Conservation (phyloP, 2,113 vertebrate species). For the Ochotona princeps region DNA sequence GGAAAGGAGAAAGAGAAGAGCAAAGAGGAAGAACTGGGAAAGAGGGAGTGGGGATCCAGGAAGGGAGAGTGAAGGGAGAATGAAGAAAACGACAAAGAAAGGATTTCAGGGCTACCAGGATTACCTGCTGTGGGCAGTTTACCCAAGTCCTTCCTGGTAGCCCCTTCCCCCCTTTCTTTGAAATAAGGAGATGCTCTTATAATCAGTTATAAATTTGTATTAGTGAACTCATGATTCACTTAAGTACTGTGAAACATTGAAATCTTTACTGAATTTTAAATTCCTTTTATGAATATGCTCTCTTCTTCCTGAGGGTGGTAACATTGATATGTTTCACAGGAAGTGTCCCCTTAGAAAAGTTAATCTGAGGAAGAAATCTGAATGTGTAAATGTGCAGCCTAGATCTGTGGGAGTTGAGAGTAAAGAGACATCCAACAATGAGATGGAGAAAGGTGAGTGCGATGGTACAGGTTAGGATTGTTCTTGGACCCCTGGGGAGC, state of each 20-base stretch:
- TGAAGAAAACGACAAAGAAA: neutral
- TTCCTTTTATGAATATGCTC: no score
- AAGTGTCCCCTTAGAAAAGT: neutral
- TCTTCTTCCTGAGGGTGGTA: neutral
- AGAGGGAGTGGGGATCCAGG: no score
- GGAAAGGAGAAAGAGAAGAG: no score
- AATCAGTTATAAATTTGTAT: neutral
- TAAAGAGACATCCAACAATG: slow-evolving; percentile 22
- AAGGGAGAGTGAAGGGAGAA: no score
- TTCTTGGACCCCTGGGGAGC: no score
- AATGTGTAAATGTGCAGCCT: neutral
- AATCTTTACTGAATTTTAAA: neutral
- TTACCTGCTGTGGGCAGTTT: neutral
- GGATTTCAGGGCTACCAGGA: fast-evolving
- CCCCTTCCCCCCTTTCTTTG: neutral
- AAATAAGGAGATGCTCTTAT: neutral
- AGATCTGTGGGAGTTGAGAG: slow-evolving; percentile 7
- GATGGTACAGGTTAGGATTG: fast-evolving
- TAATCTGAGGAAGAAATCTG: neutral
- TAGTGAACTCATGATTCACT: neutral
- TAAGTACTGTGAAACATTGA: neutral
- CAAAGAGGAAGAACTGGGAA: no score
- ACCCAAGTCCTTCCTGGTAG: neutral
- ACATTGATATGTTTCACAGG: neutral
- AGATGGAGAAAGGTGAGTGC: neutral